Evolutionary conservation across 2,888 invertebrate species (phyloP), one percentile per base, ranked within the genome.

Genomic region (Coremacera marginata): DNA sequence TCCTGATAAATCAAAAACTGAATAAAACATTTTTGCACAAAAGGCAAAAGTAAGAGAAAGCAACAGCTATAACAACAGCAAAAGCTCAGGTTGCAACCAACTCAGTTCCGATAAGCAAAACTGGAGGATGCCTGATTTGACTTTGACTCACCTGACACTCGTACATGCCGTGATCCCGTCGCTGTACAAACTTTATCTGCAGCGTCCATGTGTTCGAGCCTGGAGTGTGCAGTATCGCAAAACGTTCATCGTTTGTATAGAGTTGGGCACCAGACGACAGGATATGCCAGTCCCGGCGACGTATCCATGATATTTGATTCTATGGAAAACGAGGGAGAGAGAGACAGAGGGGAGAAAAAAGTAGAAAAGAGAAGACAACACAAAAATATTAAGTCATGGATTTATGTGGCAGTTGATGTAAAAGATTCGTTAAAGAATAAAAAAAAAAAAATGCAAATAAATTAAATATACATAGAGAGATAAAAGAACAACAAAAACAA

Each of bases 201-300:
- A 97, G 91, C 72, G 95, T 96, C 97, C 97, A 97, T 90, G 96
- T 96, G 89, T 97, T 96, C 49, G 96, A 94, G 74, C 96, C 95
- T 87, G 97, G 96, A 81, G 94, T 92, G 90, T 97, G 97, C 81
- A 96, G 91, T 82, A 94, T 93, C 90, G 91, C 91, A 89, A 95
- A 95, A 83, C 95, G 92, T 88, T 96, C 96, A 90, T 97, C 97
- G 90, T 95, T 96, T 84, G 97, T 96, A 91, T 96, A 97, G 86
- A 96, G 94, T 90, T 95, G 95, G 89, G 95, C 93, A 70, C 96
- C 96, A 78, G 96, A 96, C 85, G 96, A 96, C 88, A 97, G 92
- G 87, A 97, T 96, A 91, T 97, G 97, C 95, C 96, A 96, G 91
- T 97, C 97, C 86, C 96, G 93, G 81, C 96, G 92, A 74, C 97